Conservation (phyloP, 2,113 vertebrate genomes). For the Athene cunicularia region DNA sequence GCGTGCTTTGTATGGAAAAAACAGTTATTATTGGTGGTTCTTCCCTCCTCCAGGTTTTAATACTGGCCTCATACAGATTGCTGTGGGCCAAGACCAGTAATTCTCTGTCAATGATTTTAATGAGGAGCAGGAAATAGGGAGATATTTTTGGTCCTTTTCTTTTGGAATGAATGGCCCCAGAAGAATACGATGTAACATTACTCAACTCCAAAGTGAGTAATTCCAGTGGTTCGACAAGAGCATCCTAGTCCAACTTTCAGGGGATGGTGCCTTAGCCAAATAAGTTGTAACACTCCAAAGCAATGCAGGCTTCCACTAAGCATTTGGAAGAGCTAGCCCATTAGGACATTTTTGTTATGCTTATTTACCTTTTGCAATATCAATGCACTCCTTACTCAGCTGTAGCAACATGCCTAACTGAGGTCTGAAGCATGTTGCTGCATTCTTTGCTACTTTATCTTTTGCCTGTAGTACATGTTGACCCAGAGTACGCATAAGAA, state of each 20-base stretch:
- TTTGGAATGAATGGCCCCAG: neutral
- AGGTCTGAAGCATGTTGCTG: neutral
- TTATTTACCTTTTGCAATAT: neutral
- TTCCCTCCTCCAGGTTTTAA: constrained; percentile 14
- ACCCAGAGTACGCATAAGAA: neutral
- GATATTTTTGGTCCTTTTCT: neutral
- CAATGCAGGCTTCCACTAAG: neutral
- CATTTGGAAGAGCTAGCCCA: neutral
- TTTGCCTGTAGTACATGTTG: neutral
- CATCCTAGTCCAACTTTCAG: neutral
- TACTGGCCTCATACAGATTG: neutral
- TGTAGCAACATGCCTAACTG: neutral
- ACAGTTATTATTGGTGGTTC: neutral
- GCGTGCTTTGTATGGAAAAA: neutral
- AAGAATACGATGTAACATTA: constrained; percentile 16
- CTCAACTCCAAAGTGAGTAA: constrained; percentile 25
- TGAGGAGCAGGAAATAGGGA: constrained; percentile 9
- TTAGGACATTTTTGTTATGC: neutral
- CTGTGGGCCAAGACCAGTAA: neutral
- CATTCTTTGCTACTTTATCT: neutral
- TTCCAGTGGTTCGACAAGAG: neutral
- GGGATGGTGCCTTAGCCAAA: neutral
- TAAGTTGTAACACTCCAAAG: neutral
- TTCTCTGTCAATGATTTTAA: constrained; percentile 6
- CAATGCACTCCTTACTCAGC: neutral